phyloP scores from a whole-genome alignment of 2,797 vertebrate genomes.

The Falco rusticolus region DNA sequence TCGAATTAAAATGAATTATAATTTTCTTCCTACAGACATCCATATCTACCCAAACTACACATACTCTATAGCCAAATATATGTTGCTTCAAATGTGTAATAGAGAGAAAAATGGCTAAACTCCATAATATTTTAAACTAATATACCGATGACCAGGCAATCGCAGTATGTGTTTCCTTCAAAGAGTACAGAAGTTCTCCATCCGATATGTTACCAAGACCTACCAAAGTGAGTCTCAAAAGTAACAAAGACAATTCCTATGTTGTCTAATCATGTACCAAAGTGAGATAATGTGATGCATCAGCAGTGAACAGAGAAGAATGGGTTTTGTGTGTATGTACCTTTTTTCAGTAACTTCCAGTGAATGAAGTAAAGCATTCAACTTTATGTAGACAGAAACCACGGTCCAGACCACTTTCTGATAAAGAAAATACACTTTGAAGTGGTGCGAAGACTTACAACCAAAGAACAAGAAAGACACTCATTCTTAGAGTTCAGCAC shows the following conservation, averaged over 20 bases:
- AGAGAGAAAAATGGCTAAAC: background rate
- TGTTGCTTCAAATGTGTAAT: background rate
- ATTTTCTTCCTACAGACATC: background rate
- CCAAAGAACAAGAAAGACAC: background rate
- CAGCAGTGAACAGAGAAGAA: background rate
- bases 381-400: background rate
- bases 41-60: background rate
- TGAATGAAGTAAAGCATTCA: background rate
- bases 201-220: background rate
- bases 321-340: background rate
- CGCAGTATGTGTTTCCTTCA: background rate
- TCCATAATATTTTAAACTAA: background rate
- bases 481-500: background rate
- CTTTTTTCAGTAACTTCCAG: background rate
- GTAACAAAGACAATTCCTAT: background rate
- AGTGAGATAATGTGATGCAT: background rate
- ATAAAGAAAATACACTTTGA: background rate
- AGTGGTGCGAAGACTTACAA: background rate
- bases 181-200: background rate
- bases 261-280: background rate
- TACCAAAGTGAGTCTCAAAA: background rate
- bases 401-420: background rate
- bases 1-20: background rate
- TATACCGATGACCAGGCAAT: background rate
- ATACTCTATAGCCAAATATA: background rate